Conservation (phyloP, 2,888 invertebrate genomes). For the Dioctria rufipes region DNA sequence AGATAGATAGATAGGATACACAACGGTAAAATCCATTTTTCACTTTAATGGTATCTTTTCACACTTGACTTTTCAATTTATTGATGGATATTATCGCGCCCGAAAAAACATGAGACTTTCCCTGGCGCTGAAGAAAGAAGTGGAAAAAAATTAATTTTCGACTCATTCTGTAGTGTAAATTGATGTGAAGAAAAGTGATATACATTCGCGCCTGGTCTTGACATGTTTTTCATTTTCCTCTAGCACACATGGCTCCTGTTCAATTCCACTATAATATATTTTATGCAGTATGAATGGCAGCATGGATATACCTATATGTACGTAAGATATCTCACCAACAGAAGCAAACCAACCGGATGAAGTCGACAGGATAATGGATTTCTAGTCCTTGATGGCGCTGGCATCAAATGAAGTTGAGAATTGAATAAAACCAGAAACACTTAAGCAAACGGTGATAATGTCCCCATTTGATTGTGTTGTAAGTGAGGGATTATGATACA, state of each 20-base stretch:
- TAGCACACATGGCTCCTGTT: not conserved
- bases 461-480: not conserved
- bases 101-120: too few species aligned
- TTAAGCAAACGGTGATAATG: not conserved
- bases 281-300: too few species aligned
- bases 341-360: not conserved
- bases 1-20: too few species aligned
- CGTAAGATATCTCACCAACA: not conserved
- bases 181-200: not conserved
- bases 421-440: not conserved
- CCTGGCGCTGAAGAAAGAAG: not conserved
- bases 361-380: constrained; percentile 10
- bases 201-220: not conserved
- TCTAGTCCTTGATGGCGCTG: constrained; percentile 5
- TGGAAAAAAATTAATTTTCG: not conserved
- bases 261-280: not conserved
- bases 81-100: not conserved
- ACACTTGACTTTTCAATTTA: not conserved
- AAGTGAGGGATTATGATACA: too few species aligned
- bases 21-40: not conserved
- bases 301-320: too few species aligned
- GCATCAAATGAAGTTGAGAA: not conserved
- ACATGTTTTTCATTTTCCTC: not conserved
- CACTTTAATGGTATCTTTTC: not conserved
- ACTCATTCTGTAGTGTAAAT: not conserved